A percentile compares a stretch with the other conserved stretches of the same genome.
phyloP scores from a whole-genome alignment of 92 coral and sea anemone genomes.

The Palythoa grandiflora region DNA sequence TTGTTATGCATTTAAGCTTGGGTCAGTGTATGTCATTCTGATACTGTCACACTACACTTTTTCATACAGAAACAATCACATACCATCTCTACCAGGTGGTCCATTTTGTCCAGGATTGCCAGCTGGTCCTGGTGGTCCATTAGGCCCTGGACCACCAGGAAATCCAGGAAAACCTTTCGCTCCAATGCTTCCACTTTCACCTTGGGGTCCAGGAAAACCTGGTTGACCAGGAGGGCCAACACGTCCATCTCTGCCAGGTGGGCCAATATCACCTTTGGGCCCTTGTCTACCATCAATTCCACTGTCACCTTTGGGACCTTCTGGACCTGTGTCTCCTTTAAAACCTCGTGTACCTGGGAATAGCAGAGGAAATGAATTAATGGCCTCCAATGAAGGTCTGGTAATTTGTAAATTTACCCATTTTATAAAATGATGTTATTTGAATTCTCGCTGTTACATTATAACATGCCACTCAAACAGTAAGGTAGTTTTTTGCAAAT shows the following conservation, averaged over 20 bases:
- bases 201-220: slow-evolving; percentile 65
- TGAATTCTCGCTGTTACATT: too few species aligned
- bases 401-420: too few species aligned
- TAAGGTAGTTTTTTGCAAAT: too few species aligned
- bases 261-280: slow-evolving; percentile 37
- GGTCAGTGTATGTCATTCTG: too few species aligned
- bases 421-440: too few species aligned
- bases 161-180: slow-evolving; percentile 63
- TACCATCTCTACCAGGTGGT: slow-evolving; percentile 59
- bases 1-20: too few species aligned
- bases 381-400: too few species aligned
- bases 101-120: slow-evolving; percentile 49
- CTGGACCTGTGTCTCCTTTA: slow-evolving; percentile 33
- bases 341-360: not conserved
- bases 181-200: slow-evolving; percentile 75
- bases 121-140: slow-evolving; percentile 54
- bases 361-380: not conserved
- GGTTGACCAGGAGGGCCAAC: slow-evolving; percentile 22
- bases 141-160: slow-evolving; percentile 49
- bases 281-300: slow-evolving; percentile 39
- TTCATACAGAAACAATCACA: not conserved
- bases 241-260: slow-evolving; percentile 35
- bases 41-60: too few species aligned
- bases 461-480: too few species aligned
- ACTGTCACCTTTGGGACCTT: slow-evolving; percentile 22